These are phyloP conservation scores for Diorhabda sublineata DNA, from an alignment of 1,140 invertebrate genomes.

Conservation along the genomic window DNA sequence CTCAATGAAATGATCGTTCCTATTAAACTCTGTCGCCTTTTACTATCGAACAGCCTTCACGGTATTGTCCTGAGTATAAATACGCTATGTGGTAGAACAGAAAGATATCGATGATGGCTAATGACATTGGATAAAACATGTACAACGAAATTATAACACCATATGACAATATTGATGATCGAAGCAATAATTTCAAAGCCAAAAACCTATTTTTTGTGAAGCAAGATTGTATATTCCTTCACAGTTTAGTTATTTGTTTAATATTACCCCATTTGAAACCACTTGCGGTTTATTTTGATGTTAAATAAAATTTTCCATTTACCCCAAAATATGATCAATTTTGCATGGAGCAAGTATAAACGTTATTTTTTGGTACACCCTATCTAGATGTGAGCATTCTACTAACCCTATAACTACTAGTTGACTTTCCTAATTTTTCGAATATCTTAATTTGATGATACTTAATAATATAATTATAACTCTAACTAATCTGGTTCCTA, in stretches of 20 bases:
- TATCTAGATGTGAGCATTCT: not conserved
- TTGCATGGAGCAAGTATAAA: not conserved
- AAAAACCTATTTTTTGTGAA: too few relatives aligned
- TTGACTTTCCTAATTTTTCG: too few relatives aligned
- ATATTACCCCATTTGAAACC: too few relatives aligned
- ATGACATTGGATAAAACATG: not conserved
- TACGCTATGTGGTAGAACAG: not conserved
- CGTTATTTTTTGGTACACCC: not conserved
- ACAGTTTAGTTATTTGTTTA: too few relatives aligned
- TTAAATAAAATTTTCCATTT: too few relatives aligned
- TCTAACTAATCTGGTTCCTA: too few relatives aligned
- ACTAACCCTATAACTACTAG: too few relatives aligned
- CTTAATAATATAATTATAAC: too few relatives aligned
- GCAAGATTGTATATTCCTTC: too few relatives aligned
- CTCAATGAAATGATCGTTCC: not conserved
- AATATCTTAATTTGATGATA: too few relatives aligned
- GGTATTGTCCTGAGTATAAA: not conserved
- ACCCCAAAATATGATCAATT: not conserved
- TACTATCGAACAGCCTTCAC: not conserved
- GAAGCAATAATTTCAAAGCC: not conserved
- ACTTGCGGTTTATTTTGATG: too few relatives aligned
- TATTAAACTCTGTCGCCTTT: not conserved
- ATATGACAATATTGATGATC: not conserved
- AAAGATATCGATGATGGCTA: not conserved
- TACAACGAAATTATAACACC: not conserved